Evolutionary conservation across 2,797 vertebrate genomes (phyloP).

Genomic region (Lutjanus argentimaculatus): DNA sequence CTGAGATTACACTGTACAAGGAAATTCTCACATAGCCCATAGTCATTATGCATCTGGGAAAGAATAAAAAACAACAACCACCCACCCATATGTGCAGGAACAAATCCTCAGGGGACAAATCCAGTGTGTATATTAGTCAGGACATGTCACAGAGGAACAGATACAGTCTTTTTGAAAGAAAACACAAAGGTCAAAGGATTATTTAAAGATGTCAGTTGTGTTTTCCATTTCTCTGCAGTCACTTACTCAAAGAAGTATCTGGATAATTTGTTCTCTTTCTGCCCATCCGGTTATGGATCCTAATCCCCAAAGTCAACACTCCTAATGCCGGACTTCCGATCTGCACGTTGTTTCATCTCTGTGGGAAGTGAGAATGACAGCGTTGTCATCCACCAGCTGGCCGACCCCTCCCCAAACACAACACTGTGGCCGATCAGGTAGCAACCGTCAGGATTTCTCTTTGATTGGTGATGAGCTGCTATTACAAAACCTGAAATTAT

Average conservation of each 20-base stretch:
- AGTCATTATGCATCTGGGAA: conserved; percentile 64
- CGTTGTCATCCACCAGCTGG: conserved; percentile 65
- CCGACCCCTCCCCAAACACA: conserved; percentile 26
- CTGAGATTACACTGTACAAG: conserved; percentile 27
- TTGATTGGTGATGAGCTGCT: conserved; percentile 6
- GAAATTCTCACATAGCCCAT: conserved; percentile 52
- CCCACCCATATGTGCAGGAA: conserved; percentile 44
- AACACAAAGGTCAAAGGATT: conserved; percentile 59
- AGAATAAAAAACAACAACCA: conserved; percentile 51
- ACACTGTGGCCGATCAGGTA: conserved; percentile 40
- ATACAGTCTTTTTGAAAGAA: conserved; percentile 56
- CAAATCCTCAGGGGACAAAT: conserved; percentile 44
- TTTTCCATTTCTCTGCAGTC: conserved; percentile 44
- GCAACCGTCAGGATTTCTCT: conserved; percentile 19
- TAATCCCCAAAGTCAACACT: conserved; percentile 77
- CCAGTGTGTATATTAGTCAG: conserved; percentile 22
- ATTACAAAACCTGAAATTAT: conserved; percentile 6
- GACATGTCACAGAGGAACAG: conserved; percentile 39
- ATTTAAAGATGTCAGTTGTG: conserved; percentile 53
- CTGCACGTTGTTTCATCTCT: conserved; percentile 49
- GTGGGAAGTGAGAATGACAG: conserved; percentile 63
- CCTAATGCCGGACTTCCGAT: conserved; percentile 64
- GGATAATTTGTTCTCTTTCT: conserved; percentile 60
- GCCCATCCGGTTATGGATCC: conserved; percentile 71
- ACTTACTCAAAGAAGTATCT: conserved; percentile 50